Conservation (phyloP, 2,113 vertebrate genomes). For the Cinclus mexicanus region DNA sequence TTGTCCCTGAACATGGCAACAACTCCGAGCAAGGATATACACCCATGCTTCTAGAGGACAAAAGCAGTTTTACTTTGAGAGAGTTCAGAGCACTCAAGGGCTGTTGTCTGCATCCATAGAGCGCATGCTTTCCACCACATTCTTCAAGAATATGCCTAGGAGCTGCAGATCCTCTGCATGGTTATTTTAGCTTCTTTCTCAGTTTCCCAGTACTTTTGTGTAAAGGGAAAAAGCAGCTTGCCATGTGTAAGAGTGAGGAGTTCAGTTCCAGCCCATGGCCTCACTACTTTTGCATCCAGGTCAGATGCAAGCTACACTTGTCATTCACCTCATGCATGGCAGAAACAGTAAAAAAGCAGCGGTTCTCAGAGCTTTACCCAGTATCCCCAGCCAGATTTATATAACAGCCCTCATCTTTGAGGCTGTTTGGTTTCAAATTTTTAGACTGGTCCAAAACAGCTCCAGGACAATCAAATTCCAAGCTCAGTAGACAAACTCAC, state of each 20-base stretch:
- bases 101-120: not conserved
- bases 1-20: not conserved
- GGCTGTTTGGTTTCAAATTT: not conserved
- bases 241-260: not conserved
- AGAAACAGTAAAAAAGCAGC: not conserved
- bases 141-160: not conserved
- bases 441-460: not conserved
- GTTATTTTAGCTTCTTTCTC: not conserved
- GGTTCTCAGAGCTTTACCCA: not conserved
- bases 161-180: not conserved
- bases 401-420: not conserved
- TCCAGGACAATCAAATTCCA: not conserved
- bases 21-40: not conserved
- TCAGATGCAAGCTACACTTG: not conserved
- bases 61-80: not conserved
- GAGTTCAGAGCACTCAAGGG: slow-evolving; percentile 5
- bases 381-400: not conserved
- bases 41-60: not conserved
- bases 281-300: not conserved
- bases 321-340: not conserved
- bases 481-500: not conserved
- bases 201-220: not conserved
- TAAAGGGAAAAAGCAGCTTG: not conserved
- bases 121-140: not conserved
- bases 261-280: not conserved